These are phyloP conservation scores for Philopedon plagiatum DNA, from an alignment of 2,888 invertebrate species.

Conservation along the genomic window DNA sequence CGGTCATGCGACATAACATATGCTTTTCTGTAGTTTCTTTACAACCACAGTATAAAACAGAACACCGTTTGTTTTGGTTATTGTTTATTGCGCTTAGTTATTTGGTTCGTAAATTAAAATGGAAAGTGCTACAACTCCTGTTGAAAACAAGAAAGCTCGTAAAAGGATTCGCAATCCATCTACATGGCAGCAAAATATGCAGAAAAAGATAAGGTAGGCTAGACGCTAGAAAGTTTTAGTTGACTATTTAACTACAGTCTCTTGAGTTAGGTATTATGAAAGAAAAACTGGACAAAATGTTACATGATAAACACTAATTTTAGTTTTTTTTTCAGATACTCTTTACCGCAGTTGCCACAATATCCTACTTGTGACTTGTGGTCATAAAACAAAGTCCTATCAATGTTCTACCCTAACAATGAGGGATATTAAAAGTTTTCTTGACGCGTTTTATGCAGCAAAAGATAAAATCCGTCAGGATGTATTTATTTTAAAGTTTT, in stretches of 20 bases:
- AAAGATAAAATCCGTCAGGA: neutral
- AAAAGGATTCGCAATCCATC: slow-evolving; percentile 11
- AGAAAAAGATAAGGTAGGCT: no score
- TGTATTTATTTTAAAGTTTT: neutral
- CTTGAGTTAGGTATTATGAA: neutral
- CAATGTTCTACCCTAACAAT: neutral
- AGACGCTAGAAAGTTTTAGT: no score
- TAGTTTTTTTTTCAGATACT: neutral
- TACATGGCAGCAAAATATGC: slow-evolving; percentile 21
- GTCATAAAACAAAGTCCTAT: neutral
- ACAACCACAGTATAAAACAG: no score
- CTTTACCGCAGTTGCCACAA: neutral
- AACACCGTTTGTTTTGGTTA: no score
- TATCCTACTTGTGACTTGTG: neutral
- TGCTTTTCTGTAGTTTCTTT: slow-evolving; percentile 1
- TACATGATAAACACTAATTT: no score
- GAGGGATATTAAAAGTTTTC: neutral
- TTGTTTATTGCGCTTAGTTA: no score
- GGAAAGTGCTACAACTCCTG: slow-evolving; percentile 10
- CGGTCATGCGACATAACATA: slow-evolving; percentile 2
- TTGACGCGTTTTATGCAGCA: neutral
- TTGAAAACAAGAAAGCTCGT: slow-evolving; percentile 10
- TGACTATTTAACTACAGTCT: neutral
- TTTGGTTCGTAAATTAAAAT: slow-evolving; percentile 12
- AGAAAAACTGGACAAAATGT: neutral